Percentiles rank a stretch among this genome's conserved stretches.
These are phyloP conservation scores for Mythimna albipuncta DNA, from an alignment of 2,888 invertebrate genomes.

Conservation along the genomic window DNA sequence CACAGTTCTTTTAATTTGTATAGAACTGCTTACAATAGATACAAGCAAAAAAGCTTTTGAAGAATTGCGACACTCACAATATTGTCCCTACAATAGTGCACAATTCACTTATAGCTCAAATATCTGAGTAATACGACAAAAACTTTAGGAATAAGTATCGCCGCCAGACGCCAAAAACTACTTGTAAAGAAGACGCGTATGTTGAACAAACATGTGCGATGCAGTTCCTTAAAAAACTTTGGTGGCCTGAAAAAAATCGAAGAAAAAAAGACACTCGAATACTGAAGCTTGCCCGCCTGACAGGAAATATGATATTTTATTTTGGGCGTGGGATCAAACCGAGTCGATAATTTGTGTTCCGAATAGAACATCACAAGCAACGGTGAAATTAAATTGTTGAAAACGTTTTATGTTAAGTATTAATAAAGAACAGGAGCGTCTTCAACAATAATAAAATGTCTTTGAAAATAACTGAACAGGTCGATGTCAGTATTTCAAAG, in stretches of 20 bases:
- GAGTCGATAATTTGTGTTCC: slow-evolving; percentile 89
- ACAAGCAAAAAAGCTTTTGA: slow-evolving; percentile 6
- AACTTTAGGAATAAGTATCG: slow-evolving; percentile 27
- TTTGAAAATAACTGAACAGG: slow-evolving; percentile 69
- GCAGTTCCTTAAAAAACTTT: slow-evolving; percentile 87
- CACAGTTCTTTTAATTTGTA: slow-evolving; percentile 1
- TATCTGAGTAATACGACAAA: slow-evolving; percentile 40
- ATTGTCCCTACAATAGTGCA: slow-evolving; percentile 30
- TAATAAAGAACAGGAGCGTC: slow-evolving; percentile 75
- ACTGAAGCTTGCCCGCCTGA: slow-evolving; percentile 86
- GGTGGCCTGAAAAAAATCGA: slow-evolving; percentile 80
- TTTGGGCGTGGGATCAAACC: slow-evolving; percentile 90
- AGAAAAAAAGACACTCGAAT: slow-evolving; percentile 85
- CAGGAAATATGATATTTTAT: slow-evolving; percentile 91
- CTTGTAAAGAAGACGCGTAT: slow-evolving; percentile 79
- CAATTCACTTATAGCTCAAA: slow-evolving; percentile 30
- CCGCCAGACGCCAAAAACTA: slow-evolving; percentile 70
- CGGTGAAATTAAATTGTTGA: slow-evolving; percentile 85
- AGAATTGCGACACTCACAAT: slow-evolving; percentile 35
- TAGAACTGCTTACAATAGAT: not conserved
- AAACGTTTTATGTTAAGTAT: slow-evolving; percentile 81
- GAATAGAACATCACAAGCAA: slow-evolving; percentile 85
- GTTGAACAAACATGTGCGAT: slow-evolving; percentile 89
- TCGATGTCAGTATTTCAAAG: slow-evolving; percentile 70
- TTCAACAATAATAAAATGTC: slow-evolving; percentile 75